Conservation (phyloP, 1,140 invertebrate genomes). For the Achroia grisella region DNA sequence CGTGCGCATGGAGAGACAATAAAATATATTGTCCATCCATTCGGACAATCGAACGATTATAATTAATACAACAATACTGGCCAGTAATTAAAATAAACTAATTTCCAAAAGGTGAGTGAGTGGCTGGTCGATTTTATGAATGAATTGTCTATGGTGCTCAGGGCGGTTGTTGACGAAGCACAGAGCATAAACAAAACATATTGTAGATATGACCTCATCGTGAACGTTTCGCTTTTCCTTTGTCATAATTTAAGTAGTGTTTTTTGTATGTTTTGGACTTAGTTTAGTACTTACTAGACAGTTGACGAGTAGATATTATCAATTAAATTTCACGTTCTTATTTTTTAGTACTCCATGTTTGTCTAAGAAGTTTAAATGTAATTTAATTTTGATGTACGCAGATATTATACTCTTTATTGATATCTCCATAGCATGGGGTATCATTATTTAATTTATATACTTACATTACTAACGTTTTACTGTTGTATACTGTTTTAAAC, state of each 20-base stretch:
- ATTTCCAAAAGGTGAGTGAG: slow-evolving; percentile 46
- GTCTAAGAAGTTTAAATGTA: too few relatives aligned
- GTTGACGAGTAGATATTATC: too few relatives aligned
- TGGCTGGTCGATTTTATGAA: slow-evolving; percentile 55
- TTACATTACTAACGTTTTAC: too few relatives aligned
- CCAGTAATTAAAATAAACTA: slow-evolving; percentile 70
- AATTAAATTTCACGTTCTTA: too few relatives aligned
- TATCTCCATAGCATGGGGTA: too few relatives aligned
- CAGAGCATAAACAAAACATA: neutral
- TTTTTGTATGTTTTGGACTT: too few relatives aligned
- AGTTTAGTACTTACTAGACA: too few relatives aligned
- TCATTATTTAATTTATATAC: too few relatives aligned
- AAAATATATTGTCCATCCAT: slow-evolving; percentile 65
- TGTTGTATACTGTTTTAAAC: too few relatives aligned
- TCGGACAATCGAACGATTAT: slow-evolving; percentile 31
- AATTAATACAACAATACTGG: slow-evolving; percentile 67
- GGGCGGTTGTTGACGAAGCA: neutral
- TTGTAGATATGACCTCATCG: neutral
- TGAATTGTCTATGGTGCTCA: slow-evolving; percentile 29
- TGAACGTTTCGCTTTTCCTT: slow-evolving; percentile 31
- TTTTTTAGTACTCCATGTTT: too few relatives aligned
- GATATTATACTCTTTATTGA: too few relatives aligned
- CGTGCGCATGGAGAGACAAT: slow-evolving; percentile 55
- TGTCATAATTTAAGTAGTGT: slow-evolving; percentile 4
- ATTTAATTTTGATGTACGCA: too few relatives aligned